Percentiles rank a stretch among this genome's conserved stretches.
These are phyloP conservation scores for Myotis yumanensis DNA, from an alignment of 2,113 vertebrate species.

Conservation along the genomic window DNA sequence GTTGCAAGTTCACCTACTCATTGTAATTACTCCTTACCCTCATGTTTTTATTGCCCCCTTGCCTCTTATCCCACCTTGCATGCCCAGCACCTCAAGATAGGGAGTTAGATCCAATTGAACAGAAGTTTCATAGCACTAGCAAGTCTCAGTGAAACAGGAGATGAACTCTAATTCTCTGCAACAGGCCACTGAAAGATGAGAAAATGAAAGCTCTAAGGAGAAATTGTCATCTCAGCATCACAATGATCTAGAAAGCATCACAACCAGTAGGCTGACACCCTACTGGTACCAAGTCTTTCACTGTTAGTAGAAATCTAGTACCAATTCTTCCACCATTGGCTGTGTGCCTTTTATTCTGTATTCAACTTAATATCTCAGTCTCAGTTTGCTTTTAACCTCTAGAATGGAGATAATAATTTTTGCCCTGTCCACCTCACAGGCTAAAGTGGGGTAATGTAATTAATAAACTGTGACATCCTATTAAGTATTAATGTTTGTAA, in stretches of 20 bases:
- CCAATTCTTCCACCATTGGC: not conserved
- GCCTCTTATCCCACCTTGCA: not conserved
- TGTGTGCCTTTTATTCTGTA: not conserved
- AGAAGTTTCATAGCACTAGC: not conserved
- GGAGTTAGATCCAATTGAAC: not conserved
- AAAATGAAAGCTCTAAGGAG: not conserved
- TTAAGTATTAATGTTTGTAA: not conserved
- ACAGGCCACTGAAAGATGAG: not conserved
- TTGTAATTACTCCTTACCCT: slow-evolving; percentile 49
- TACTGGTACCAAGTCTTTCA: not conserved
- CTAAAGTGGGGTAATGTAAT: not conserved
- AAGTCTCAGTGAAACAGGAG: not conserved
- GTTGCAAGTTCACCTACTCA: slow-evolving; percentile 59
- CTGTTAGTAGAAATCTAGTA: not conserved
- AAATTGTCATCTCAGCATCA: not conserved
- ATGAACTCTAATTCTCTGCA: not conserved
- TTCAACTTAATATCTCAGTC: not conserved
- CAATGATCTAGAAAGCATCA: not conserved
- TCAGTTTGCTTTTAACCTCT: slow-evolving; percentile 15
- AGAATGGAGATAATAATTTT: not conserved
- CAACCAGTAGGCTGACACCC: not conserved
- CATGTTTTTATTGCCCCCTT: not conserved
- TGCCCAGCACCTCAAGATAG: not conserved
- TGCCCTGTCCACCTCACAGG: not conserved
- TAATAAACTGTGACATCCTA: slow-evolving; percentile 14